These are phyloP conservation scores for Cantharis rustica DNA, from an alignment of 2,888 invertebrate genomes.

Conservation along the genomic window DNA sequence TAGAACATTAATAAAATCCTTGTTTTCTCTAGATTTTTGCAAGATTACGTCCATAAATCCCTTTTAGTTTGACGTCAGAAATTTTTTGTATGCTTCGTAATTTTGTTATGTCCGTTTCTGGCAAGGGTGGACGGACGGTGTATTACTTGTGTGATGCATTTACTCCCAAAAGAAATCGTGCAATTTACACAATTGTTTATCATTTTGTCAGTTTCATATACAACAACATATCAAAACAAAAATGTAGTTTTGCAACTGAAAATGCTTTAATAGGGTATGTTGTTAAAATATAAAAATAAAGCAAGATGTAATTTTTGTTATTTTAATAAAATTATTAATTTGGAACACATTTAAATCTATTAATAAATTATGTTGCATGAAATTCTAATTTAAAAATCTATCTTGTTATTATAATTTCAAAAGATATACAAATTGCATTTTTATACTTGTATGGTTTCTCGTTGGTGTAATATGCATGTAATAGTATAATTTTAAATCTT, in stretches of 20 bases:
- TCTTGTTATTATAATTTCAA: neutral
- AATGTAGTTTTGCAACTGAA: neutral
- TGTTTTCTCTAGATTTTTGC: constrained; percentile 21
- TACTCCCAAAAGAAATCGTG: constrained; percentile 11
- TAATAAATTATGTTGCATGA: neutral
- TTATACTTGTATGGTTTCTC: neutral
- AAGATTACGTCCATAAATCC: constrained; percentile 25
- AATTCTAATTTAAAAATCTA: neutral
- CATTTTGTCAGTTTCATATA: constrained; percentile 19
- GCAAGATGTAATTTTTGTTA: neutral
- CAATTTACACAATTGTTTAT: constrained; percentile 22
- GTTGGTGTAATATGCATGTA: neutral
- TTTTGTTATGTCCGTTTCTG: constrained; percentile 18
- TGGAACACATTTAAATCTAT: neutral
- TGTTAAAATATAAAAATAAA: neutral
- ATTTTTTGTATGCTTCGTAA: constrained; percentile 22
- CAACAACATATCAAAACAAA: neutral
- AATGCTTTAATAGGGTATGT: neutral
- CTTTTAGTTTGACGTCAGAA: constrained; percentile 19
- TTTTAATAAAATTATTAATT: neutral
- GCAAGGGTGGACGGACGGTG: neutral
- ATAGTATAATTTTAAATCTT: neutral
- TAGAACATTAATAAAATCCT: constrained; percentile 17
- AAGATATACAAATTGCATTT: neutral
- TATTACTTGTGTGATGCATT: neutral